Conservation (phyloP, 2,888 invertebrate genomes). For the Macropis europaea region DNA sequence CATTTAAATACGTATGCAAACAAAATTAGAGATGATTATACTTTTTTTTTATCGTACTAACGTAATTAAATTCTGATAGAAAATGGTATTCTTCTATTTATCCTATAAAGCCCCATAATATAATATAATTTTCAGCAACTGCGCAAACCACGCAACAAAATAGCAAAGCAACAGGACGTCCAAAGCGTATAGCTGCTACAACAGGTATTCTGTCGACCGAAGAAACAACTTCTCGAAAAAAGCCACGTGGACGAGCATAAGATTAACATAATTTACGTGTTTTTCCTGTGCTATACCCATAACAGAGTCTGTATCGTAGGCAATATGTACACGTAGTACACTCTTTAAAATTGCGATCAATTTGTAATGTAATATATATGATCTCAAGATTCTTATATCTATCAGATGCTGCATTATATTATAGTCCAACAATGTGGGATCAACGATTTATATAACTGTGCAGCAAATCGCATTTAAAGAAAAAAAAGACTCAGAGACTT, state of each 20-base stretch:
- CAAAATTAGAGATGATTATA: neutral
- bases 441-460: slow-evolving; percentile 65
- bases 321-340: slow-evolving; percentile 70
- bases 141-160: slow-evolving; percentile 64
- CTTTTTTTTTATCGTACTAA: neutral
- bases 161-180: slow-evolving; percentile 71
- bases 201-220: slow-evolving; percentile 65
- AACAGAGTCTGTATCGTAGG: slow-evolving; percentile 72
- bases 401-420: slow-evolving; percentile 65
- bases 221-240: slow-evolving; percentile 73
- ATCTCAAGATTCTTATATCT: slow-evolving; percentile 64
- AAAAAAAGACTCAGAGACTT: slow-evolving; percentile 57
- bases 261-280: slow-evolving; percentile 55
- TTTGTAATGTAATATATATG: slow-evolving; percentile 65
- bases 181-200: slow-evolving; percentile 70
- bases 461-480: slow-evolving; percentile 60
- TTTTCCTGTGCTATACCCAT: slow-evolving; percentile 63
- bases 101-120: neutral
- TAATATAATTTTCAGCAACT: slow-evolving; percentile 61
- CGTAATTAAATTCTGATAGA: too few species aligned
- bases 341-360: slow-evolving; percentile 61
- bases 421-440: slow-evolving; percentile 67
- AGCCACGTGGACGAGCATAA: slow-evolving; percentile 76
- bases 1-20: too few species aligned
- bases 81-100: too few species aligned